These are phyloP conservation scores for Sycophila texana DNA, from an alignment of 2,888 invertebrate species.

Conservation along the genomic window DNA sequence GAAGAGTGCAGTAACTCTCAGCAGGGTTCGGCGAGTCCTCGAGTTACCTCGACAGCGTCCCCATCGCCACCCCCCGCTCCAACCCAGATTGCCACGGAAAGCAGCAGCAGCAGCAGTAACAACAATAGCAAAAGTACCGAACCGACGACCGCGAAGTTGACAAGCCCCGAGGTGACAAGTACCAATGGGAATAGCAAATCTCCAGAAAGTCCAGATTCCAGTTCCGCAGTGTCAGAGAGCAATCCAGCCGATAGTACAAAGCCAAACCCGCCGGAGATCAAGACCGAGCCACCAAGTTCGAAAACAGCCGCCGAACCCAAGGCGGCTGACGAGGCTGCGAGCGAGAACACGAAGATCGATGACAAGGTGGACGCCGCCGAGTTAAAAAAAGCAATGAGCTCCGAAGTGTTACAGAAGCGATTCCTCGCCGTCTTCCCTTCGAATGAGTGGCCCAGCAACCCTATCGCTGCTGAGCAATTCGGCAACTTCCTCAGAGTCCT, in stretches of 20 bases:
- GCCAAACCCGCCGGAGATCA: constrained; percentile 22
- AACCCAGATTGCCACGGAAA: constrained; percentile 41
- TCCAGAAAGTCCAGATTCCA: constrained; percentile 69
- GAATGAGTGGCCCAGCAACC: constrained; percentile 66
- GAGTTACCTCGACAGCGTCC: constrained; percentile 69
- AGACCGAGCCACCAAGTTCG: not conserved
- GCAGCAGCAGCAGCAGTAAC: too few relatives aligned
- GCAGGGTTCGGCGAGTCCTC: constrained; percentile 66
- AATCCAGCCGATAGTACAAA: constrained; percentile 53
- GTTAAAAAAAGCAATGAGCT: constrained; percentile 54
- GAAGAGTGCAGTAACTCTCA: constrained; percentile 42
- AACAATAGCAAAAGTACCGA: not conserved
- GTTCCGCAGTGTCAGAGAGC: constrained; percentile 63
- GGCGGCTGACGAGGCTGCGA: constrained; percentile 8
- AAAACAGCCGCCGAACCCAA: constrained; percentile 8
- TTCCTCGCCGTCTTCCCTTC: constrained; percentile 66
- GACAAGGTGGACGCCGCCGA: constrained; percentile 19
- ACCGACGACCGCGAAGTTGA: not conserved
- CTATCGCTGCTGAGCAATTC: constrained; percentile 64
- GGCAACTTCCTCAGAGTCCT: constrained; percentile 66
- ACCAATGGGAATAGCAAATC: constrained; percentile 60
- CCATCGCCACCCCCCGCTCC: constrained; percentile 65
- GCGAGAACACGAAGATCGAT: constrained; percentile 1
- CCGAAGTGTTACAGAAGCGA: constrained; percentile 64
- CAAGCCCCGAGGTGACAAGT: constrained; percentile 61